These are phyloP conservation scores for Eupithecia vulgata DNA, from an alignment of 2,888 invertebrate species.

Conservation along the genomic window DNA sequence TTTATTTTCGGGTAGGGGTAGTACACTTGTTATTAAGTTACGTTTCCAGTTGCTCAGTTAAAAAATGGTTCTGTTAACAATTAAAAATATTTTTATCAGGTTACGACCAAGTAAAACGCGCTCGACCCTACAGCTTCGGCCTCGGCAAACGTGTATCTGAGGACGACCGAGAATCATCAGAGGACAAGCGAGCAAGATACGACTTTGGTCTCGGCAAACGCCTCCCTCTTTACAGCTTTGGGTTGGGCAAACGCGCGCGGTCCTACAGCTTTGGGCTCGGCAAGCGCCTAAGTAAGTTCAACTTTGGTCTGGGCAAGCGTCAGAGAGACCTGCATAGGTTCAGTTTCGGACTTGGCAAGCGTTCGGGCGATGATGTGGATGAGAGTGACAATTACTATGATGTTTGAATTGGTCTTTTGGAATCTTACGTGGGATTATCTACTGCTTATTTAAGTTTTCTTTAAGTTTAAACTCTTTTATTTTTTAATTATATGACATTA, in stretches of 20 bases:
- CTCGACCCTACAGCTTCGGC: conserved; percentile 87
- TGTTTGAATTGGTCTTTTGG: conserved; percentile 58
- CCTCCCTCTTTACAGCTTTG: conserved; percentile 77
- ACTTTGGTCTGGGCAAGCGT: conserved; percentile 84
- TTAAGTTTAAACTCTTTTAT: too few relatives aligned
- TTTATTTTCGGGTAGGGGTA: neutral
- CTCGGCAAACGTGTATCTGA: conserved; percentile 85
- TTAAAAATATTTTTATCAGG: conserved; percentile 50
- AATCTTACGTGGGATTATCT: conserved; percentile 53
- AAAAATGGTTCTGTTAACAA: neutral
- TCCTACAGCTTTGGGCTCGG: conserved; percentile 84
- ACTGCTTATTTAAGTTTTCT: neutral
- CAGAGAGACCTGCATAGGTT: conserved; percentile 80
- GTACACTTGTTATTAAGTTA: neutral
- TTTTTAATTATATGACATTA: neutral
- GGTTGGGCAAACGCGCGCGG: conserved; percentile 76
- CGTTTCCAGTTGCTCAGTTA: neutral
- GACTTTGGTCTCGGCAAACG: conserved; percentile 79
- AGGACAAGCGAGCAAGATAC: conserved; percentile 73
- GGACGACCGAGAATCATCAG: conserved; percentile 55
- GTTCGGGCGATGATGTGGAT: conserved; percentile 67
- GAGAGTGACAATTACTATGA: conserved; percentile 67
- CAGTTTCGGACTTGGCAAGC: conserved; percentile 84
- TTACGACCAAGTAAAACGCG: conserved; percentile 78
- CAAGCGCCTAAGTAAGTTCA: conserved; percentile 81